A percentile compares a stretch with the other conserved stretches of the same genome.
Conservation (phyloP, 2,113 vertebrate species). For the Sinocyclocheilus rhinocerous region DNA sequence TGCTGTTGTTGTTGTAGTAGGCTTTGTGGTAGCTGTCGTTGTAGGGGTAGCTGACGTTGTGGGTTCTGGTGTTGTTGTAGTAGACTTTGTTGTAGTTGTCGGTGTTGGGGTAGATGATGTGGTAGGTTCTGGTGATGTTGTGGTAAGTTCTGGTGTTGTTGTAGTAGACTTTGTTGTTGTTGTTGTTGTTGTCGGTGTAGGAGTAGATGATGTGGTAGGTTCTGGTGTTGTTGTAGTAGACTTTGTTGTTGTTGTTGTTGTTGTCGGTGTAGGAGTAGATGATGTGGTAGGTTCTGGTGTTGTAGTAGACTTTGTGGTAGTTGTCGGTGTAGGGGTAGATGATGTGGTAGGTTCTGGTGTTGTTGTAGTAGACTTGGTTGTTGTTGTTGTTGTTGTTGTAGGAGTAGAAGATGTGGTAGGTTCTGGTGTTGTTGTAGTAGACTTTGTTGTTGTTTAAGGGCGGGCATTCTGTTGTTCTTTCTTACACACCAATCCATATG, state of each 20-base stretch:
- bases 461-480: neutral
- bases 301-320: neutral
- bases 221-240: neutral
- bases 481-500: conserved; percentile 57
- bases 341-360: neutral
- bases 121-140: neutral
- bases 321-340: neutral
- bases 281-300: conserved; percentile 8
- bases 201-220: neutral
- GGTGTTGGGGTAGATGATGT: neutral
- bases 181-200: conserved; percentile 15
- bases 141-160: neutral
- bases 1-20: neutral
- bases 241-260: conserved; percentile 8
- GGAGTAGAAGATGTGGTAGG: neutral
- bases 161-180: neutral
- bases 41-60: neutral
- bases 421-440: no score
- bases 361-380: neutral
- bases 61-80: neutral
- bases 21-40: no score
- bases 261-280: neutral
- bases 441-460: no score
- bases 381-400: neutral
- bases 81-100: neutral